Evolutionary conservation across 2,113 vertebrate genomes (phyloP).

Genomic region (Otus sunia): DNA sequence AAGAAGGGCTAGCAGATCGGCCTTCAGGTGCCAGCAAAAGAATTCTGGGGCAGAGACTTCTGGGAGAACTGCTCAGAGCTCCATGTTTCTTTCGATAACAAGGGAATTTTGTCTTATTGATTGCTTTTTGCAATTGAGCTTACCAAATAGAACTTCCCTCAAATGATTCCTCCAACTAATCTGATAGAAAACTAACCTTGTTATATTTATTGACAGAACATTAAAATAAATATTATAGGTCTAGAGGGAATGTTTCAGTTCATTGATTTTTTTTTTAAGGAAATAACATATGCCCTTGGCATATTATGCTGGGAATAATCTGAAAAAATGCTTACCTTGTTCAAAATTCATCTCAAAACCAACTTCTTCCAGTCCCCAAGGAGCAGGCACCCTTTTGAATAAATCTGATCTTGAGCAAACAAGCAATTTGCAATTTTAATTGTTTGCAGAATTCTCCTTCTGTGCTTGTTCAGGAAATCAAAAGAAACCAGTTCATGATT

Average conservation of each 20-base stretch:
- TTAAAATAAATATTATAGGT: constrained; percentile 92
- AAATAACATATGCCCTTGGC: constrained; percentile 85
- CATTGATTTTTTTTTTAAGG: constrained; percentile 82
- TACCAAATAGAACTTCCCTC: constrained; percentile 87
- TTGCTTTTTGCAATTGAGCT: constrained; percentile 82
- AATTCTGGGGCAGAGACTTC: background rate
- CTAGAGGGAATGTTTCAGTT: constrained; percentile 83
- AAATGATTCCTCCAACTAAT: constrained; percentile 85
- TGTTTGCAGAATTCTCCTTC: constrained; percentile 87
- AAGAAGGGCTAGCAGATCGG: background rate
- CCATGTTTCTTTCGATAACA: constrained; percentile 44
- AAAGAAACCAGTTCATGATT: constrained; percentile 44
- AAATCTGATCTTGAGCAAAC: constrained; percentile 89
- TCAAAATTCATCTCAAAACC: constrained; percentile 81
- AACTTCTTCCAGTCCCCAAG: constrained; percentile 77
- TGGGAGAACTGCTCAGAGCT: constrained; percentile 45
- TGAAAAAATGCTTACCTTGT: constrained; percentile 91
- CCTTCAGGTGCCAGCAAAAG: background rate
- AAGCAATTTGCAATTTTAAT: constrained; percentile 95
- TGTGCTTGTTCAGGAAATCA: constrained; percentile 83
- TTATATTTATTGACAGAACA: constrained; percentile 95
- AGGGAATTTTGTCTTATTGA: constrained; percentile 74
- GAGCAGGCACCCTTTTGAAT: constrained; percentile 81
- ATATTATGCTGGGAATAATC: constrained; percentile 91
- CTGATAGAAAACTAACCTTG: constrained; percentile 89